These are phyloP conservation scores for Schrankia costaestrigalis DNA, from an alignment of 2,888 invertebrate species.

Conservation along the genomic window DNA sequence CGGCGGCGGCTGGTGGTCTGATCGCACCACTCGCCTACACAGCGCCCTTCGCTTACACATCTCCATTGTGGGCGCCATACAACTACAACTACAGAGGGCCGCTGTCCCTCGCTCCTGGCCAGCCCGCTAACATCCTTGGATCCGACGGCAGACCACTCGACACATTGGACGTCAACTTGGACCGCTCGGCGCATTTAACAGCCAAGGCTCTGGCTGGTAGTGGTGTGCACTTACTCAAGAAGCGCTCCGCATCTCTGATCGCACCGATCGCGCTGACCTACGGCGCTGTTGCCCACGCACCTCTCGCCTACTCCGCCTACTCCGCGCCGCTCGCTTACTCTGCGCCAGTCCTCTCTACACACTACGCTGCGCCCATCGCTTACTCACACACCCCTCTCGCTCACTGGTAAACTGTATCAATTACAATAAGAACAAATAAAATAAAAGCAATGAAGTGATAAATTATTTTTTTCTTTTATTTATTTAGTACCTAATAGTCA, in stretches of 20 bases:
- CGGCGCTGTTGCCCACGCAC: conserved; percentile 29
- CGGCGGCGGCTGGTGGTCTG: conserved; percentile 71
- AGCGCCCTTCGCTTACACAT: conserved; percentile 22
- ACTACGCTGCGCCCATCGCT: not conserved
- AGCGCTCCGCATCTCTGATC: conserved; percentile 47
- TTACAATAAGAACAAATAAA: not conserved
- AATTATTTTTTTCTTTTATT: not conserved
- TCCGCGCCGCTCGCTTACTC: conserved; percentile 48
- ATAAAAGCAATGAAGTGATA: not conserved
- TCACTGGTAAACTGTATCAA: conserved; percentile 29
- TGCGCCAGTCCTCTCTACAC: conserved; percentile 38
- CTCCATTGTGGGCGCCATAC: conserved; percentile 8
- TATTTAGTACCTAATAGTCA: too few relatives aligned
- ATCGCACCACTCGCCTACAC: conserved; percentile 25
- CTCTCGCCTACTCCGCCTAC: conserved; percentile 29
- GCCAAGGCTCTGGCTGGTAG: conserved; percentile 52
- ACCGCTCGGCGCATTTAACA: conserved; percentile 65
- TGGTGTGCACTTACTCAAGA: conserved; percentile 58
- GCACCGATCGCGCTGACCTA: conserved; percentile 23
- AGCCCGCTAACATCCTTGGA: conserved; percentile 66
- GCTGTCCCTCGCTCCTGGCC: conserved; percentile 67
- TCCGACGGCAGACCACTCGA: conserved; percentile 70
- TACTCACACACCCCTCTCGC: conserved; percentile 3
- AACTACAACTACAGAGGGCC: conserved; percentile 70
- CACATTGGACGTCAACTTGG: conserved; percentile 69